Evolutionary conservation across 2,888 invertebrate genomes (phyloP), one percentile per base, ranked within the genome.

Genomic region (Drosophila birchii): DNA sequence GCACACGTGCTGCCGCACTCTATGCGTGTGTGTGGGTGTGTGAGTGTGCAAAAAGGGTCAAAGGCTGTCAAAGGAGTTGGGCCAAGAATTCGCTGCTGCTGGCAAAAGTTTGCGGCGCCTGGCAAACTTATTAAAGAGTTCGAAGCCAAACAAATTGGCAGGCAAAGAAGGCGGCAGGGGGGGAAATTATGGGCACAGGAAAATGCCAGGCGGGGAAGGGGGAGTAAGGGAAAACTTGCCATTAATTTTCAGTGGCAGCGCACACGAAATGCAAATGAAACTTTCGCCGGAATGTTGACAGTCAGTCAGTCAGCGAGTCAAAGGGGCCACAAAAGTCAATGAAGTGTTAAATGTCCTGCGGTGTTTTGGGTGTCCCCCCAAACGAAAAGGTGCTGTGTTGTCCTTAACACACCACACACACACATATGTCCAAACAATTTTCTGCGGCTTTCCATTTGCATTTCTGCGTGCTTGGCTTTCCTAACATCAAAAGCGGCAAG

Each of bases 331-430:
- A 84, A 78, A 78, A 86, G 79, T 79, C 86, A 85, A 87, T 89
- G 78, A 76, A 76, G 80, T 85, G 80, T 86, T 88, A 73, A 88
- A 81, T 84, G 74, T 81, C 80, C 87, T 77, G 89, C 75, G 73
- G 84, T 68, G 70, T 70, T 64, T 44, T 56, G 64, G 64, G 44
- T 36, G 14, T 18, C 54, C 44, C 32, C 36, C 64, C 39, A n/a
- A n/a, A 34, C 29, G 16, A 43, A 41, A 57, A 68, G 69, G 69
- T 64, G 66, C 44, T 34, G 47, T 51, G 51, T 66, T 54, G 49
- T 62, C 49, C 71, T 29, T 53, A 53, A 16, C 41, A 44, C 49
- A 32, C 41, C 49, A 32, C 41, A 51, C 47, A 11, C 44, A 59
- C 66, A 55, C 59, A 62, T 59, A 58, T 71, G 58, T 61, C 53